Evolutionary conservation across 2,113 vertebrate genomes (phyloP).

Genomic region (Sturnus vulgaris): DNA sequence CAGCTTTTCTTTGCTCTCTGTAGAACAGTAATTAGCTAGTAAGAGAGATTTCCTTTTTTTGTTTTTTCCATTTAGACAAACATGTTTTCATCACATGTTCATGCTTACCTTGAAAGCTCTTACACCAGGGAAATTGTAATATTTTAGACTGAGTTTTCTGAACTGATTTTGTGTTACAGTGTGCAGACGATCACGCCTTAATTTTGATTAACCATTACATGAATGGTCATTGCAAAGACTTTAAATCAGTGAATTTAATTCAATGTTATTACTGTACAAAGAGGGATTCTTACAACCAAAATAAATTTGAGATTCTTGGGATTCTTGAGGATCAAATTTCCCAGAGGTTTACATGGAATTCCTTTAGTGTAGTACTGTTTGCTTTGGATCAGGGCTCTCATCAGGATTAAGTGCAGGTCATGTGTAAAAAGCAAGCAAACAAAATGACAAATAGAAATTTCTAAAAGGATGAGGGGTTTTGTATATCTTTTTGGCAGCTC

Average conservation of each 20-base stretch:
- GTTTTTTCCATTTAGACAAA: neutral
- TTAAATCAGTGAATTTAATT: neutral
- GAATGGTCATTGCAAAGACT: neutral
- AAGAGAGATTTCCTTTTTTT: neutral
- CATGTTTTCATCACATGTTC: neutral
- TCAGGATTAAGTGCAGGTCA: neutral
- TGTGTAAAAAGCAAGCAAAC: neutral
- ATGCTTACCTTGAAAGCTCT: neutral
- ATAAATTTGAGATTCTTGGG: neutral
- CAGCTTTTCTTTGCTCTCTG: neutral
- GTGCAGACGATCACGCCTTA: neutral
- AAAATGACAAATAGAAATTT: neutral
- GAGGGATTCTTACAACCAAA: neutral
- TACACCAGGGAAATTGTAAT: neutral
- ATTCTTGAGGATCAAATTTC: neutral
- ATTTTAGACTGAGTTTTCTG: neutral
- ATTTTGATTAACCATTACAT: neutral
- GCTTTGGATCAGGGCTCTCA: neutral
- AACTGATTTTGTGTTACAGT: neutral
- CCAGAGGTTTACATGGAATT: neutral
- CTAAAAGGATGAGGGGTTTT: neutral
- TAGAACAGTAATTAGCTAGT: neutral
- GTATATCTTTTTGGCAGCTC: neutral
- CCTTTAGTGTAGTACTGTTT: neutral
- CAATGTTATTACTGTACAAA: neutral